Evolutionary conservation across 2,113 vertebrate genomes (phyloP), one percentile per base, ranked within the genome.

Genomic region (Lophura nycthemera): DNA sequence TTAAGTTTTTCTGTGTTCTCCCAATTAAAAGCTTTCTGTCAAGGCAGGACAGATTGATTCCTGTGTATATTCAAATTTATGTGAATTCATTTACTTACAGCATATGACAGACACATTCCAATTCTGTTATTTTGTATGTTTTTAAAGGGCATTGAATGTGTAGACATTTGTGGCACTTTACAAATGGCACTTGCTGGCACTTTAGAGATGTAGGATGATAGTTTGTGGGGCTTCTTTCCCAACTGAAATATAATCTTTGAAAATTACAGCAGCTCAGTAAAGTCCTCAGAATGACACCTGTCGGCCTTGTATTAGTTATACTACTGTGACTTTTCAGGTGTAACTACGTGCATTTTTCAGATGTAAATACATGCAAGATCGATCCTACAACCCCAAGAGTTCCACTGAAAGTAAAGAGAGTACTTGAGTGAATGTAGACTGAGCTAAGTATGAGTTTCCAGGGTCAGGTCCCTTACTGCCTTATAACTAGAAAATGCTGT

Each of bases 41-140:
- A 88, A 83, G 48, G 40, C 93, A 95, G 83, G 93, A 73, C 88
- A 94, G 83, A 69, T 89, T 88, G 80, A 92, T 93, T 92, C 75
- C 38, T 82, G 22, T 43, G 59, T 94, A 18, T 76, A 82, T 86
- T 96, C 77, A 84, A 84, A 66, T 83, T 92, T 84, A 43, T 90
- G 32, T 88, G 89, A 78, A 59, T 91, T 93, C 89, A 77, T 90
- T 88, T 88, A 70, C 73, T 92, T 88, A n/a, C 66, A 84, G 11
- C 18, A 10, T 57, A 61, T 91, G 91, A 81, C 75, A 89, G 88
- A 88, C 85, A 43, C 40, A 43, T 72, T 86, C 84, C 89, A 85
- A 60, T 38, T 83, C 76, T 45, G 59, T 1, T 47, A 29, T 77
- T 89, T 91, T 92, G 36, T 91, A 83, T 81, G 86, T 1, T 77